These are phyloP conservation scores for Thumatha senex DNA, from an alignment of 2,888 invertebrate genomes.

Conservation along the genomic window DNA sequence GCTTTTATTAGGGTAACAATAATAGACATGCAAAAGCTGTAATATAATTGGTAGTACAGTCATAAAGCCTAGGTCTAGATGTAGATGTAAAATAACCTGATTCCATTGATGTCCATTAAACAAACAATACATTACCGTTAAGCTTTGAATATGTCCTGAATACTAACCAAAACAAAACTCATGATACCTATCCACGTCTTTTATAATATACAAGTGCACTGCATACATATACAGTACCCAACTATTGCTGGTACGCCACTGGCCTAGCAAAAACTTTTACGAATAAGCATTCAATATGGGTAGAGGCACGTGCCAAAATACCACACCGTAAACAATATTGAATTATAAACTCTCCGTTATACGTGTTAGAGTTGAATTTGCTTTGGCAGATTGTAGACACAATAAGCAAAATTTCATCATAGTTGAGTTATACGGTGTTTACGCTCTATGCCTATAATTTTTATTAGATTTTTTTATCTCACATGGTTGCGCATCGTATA, in stretches of 20 bases:
- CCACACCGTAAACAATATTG: conserved; percentile 7
- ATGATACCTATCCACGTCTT: conserved; percentile 39
- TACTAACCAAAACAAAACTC: conserved; percentile 47
- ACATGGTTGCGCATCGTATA: conserved; percentile 26
- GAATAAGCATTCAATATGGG: conserved; percentile 34
- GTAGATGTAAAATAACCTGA: conserved; percentile 3
- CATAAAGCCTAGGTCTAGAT: not conserved
- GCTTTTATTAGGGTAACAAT: too few species aligned
- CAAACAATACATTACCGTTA: conserved; percentile 26
- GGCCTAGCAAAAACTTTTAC: conserved; percentile 42
- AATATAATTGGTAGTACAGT: too few species aligned
- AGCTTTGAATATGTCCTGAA: conserved; percentile 30
- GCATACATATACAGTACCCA: conserved; percentile 32
- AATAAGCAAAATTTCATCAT: conserved; percentile 3
- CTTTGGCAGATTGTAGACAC: not conserved
- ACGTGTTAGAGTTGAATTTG: conserved; percentile 14
- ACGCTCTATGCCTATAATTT: conserved; percentile 30
- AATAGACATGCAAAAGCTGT: too few species aligned
- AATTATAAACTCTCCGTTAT: not conserved
- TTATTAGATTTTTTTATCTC: conserved; percentile 27
- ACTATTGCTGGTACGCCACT: conserved; percentile 39
- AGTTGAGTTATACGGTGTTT: conserved; percentile 22
- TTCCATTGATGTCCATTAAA: conserved; percentile 20
- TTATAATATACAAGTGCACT: conserved; percentile 47
- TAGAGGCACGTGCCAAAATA: conserved; percentile 41